Evolutionary conservation across 2,888 invertebrate genomes (phyloP), one percentile per base, ranked within the genome.

Genomic region (Drosophila multiciliata): DNA sequence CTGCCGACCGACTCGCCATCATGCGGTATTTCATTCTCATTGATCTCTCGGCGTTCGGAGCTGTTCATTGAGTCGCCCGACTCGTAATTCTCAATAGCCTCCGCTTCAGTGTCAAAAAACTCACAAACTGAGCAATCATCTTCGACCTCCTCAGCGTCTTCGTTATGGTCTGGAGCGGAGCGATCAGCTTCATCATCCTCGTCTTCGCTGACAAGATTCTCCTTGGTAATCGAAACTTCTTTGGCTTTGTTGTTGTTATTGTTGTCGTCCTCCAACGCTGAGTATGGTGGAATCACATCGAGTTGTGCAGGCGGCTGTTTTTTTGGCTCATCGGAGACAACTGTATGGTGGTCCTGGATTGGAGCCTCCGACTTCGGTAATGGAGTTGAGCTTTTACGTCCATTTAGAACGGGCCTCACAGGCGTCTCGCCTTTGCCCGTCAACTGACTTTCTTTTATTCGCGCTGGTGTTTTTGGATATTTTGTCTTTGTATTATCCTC

Each of bases 1-100:
- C 94, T 94, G 54, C 94, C 93, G 68, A 95, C 89, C 3, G 94
- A 94, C 90, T 94, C 94, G 2, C 94, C 95, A 76, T 93, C 93
- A 42, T 93, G 93, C 17, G 92, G 66, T 53, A 95, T 92, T 91
- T 94, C 93, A 89, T 95, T 93, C 63, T 94, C 93, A 75, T 92
- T 83, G 52, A 94, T 93, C 82, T 94, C 94, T 48, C 90, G 92
- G 42, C 91, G 93, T 83, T 94, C 94, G 33, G 93, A 93, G 15
- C 94, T 94, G 77, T 94, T 93, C 92, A 93, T 90, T 0, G 93
- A 93, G 52, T 92, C 92, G 5, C 92, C 92, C 35, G 92, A 92
- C 54, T 78, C 17, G 73, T 91, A 91, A 38, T 87, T 79, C 2
- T 84, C 79, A 5, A 80, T 83, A 42, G 86, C 92, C 67, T 88